These are phyloP conservation scores for Paramisgurnus dabryanus DNA, from an alignment of 2,113 vertebrate genomes.

Conservation along the genomic window DNA sequence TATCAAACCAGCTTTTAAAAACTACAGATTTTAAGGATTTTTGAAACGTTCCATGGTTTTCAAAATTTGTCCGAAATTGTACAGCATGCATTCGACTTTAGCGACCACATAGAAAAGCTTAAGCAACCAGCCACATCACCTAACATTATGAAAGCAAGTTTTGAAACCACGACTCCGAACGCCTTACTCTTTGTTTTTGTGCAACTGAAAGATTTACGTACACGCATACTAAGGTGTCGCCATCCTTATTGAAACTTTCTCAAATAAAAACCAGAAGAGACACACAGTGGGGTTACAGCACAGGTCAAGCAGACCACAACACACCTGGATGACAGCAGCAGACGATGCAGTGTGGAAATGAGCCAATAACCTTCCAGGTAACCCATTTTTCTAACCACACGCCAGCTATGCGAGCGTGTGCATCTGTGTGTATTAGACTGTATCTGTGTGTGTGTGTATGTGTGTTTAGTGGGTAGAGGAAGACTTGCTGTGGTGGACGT, in stretches of 20 bases:
- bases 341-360: neutral
- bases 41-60: no score
- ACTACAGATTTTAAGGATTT: no score
- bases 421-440: neutral
- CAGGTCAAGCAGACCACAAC: neutral
- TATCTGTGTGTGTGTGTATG: neutral
- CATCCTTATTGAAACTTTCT: neutral
- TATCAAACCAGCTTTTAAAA: no score
- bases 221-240: no score
- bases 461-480: neutral
- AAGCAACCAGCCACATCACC: no score
- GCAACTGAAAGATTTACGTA: no score
- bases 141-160: no score
- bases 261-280: neutral
- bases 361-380: neutral
- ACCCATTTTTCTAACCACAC: neutral
- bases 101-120: no score
- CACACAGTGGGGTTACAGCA: neutral
- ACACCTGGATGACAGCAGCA: neutral
- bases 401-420: neutral
- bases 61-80: no score
- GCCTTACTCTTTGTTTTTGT: no score
- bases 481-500: slow-evolving; percentile 36
- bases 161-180: no score
- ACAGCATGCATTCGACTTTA: no score